Base-by-base conservation (phyloP, 2,113 vertebrate genomes). In the Xenotilapia longispinis region DNA sequence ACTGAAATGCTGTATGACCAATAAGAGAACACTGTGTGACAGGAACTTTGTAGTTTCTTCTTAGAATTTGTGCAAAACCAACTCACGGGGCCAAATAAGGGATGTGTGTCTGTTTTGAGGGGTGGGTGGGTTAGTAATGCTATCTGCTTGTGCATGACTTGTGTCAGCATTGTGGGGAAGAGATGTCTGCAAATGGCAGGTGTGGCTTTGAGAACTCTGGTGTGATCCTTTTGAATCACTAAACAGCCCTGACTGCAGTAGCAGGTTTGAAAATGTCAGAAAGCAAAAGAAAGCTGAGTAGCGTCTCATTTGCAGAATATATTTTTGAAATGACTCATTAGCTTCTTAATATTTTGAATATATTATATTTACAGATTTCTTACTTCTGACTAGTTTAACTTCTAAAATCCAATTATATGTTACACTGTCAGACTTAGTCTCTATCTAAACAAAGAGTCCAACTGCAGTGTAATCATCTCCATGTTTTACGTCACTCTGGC, bases 51-150 rank as follows among this genome's bases (percentile, higher is more conserved):
- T 73, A 82, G 86, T 80, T 85, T 81, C 3, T 94, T 94, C 92
- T 93, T 80, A 94, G 89, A 94, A 90, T 85, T 87, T 84, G 33
- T 73, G 26, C 85, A 80, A 94, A 93, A 94, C 88, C 82, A 5
- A 83, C 65, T 85, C 55, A 75, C 38, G 65, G 57, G 80, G 87
- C 85, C 87, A 81, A 33, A n/a, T 84, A 45, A 70, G 68, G 54
- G 57, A 79, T 89, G 57, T 81, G 28, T 81, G 40, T 90, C 33
- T 83, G 81, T 75, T 14, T 55, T 51, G 11, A 54, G 60, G 75
- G 68, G 42, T 65, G 82, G 60, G 81, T 78, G 26, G 82, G 80
- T 84, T 90, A 83, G 80, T 79, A 40, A 86, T n/a, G 49, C 42
- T 84, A 65, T 91, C 54, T 83, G 68, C 89, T 85, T 93, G 87